Evolutionary conservation across 2,888 invertebrate species (phyloP).

Genomic region (Phanerotoma sp.): DNA sequence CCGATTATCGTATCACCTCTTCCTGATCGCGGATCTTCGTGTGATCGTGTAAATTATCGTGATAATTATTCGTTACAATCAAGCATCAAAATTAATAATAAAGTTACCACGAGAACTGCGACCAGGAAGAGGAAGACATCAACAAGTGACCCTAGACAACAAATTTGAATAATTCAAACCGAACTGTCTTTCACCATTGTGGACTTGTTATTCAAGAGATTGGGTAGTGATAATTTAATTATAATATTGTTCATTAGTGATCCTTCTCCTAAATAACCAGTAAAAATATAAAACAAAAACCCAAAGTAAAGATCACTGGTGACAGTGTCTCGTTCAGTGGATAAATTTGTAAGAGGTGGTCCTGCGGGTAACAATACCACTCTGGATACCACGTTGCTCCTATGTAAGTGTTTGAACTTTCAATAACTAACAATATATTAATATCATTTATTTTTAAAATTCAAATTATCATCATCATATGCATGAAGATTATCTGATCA

Average conservation of each 20-base stretch:
- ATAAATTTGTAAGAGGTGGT: conserved; percentile 51
- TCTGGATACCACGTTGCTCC: conserved; percentile 55
- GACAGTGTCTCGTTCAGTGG: conserved; percentile 50
- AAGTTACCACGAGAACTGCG: conserved; percentile 3
- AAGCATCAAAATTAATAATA: too few species aligned
- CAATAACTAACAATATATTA: too few species aligned
- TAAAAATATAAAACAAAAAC: conserved; percentile 4
- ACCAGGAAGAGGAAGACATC: conserved; percentile 15
- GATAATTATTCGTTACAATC: too few species aligned
- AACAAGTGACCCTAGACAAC: background rate
- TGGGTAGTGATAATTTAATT: conserved; percentile 9
- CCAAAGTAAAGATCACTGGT: conserved; percentile 23
- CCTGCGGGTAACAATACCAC: conserved; percentile 52
- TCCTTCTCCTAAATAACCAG: conserved; percentile 10
- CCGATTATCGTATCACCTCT: conserved; percentile 8
- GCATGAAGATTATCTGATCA: too few species aligned
- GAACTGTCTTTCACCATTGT: background rate
- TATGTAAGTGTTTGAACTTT: too few species aligned
- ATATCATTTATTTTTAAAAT: background rate
- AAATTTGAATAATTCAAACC: background rate
- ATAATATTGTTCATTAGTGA: too few species aligned
- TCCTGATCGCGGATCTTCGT: conserved; percentile 15
- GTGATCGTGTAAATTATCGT: background rate
- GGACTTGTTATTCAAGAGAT: background rate
- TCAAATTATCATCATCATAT: too few species aligned